These are phyloP conservation scores for Gavia stellata DNA, from an alignment of 2,113 vertebrate genomes.

Conservation along the genomic window DNA sequence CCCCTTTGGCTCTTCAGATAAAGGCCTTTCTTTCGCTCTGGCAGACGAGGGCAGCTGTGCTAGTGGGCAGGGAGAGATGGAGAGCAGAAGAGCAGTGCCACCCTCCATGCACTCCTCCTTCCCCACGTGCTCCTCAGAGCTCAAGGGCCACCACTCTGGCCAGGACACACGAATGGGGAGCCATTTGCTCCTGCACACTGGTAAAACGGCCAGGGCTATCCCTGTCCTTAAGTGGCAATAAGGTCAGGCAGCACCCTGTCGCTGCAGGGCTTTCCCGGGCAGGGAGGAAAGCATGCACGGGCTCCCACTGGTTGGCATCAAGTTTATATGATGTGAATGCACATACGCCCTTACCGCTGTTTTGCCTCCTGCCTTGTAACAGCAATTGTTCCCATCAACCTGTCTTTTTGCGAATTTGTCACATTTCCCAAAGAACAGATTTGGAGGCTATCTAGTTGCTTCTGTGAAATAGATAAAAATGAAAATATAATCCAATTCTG, in stretches of 20 bases:
- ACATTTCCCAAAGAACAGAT: background rate
- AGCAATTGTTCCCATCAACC: background rate
- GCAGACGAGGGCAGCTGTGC: background rate
- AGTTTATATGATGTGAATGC: background rate
- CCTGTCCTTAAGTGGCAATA: background rate
- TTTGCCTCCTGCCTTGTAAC: background rate
- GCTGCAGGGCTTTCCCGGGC: background rate
- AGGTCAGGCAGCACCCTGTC: background rate
- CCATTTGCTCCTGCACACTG: background rate
- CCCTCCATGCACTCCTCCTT: background rate
- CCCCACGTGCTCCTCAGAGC: background rate
- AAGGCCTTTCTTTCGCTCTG: background rate
- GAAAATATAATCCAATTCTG: background rate
- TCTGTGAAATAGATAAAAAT: background rate
- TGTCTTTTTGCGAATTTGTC: background rate
- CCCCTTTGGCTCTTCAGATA: background rate
- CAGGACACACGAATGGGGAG: rapidly evolving
- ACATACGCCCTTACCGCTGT: background rate
- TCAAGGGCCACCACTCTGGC: background rate
- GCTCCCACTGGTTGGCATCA: background rate
- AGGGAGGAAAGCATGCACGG: background rate
- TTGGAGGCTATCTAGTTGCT: background rate
- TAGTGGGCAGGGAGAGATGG: background rate
- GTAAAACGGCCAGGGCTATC: rapidly evolving
- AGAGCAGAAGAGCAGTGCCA: background rate